Base-by-base conservation (phyloP, 92 coral and sea anemone species). In the Ricordea florida region DNA sequence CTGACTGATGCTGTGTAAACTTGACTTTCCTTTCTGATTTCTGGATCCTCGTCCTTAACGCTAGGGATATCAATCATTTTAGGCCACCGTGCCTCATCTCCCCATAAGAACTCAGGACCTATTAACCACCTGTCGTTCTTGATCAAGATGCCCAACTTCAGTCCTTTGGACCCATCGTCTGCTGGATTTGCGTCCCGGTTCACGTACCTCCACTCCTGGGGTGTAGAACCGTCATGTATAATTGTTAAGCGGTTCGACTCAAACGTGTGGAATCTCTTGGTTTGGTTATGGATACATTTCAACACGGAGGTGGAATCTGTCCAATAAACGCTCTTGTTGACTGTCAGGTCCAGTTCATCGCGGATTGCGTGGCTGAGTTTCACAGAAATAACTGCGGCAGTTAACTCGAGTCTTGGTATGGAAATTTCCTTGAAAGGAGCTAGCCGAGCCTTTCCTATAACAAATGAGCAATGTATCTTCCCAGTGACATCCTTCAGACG, bases 201-300 rank as follows among this genome's bases (percentile, higher is more conserved):
- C 10, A 78, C 71, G 24, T 78, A 55, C 1, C 45, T 23, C 85
- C 85, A 78, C 32, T 78, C 33, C 30, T 66, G 50, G 18, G 66
- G 55, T 10, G 69, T 18, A 31, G 85, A 78, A 6, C 78, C 77
- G 30, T 67, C 45, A 45, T 43, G 62, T 21, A 87, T 81, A 32
- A 81, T 58, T 11, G 87, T 73, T 47, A 86, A 59, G 5, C 88
- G 87, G 32, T 87, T 85, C 4, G 90, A 78, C 62, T 85, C 90
- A 30, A 85, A 85, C 1, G 86, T 85, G 36, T 85, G 84, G 37
- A 78, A 78, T 13, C 77, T 51, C 67, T 66, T 78, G 1, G 52
- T 64, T 21, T 64, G 57, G 26, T 66, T 78, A 14, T 25, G 8
- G 31, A 66, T 78, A 35, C 83, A 76, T 49, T 76, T 76, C 36